Conservation (phyloP, 2,888 invertebrate genomes). For the Toxonevra muliebris region DNA sequence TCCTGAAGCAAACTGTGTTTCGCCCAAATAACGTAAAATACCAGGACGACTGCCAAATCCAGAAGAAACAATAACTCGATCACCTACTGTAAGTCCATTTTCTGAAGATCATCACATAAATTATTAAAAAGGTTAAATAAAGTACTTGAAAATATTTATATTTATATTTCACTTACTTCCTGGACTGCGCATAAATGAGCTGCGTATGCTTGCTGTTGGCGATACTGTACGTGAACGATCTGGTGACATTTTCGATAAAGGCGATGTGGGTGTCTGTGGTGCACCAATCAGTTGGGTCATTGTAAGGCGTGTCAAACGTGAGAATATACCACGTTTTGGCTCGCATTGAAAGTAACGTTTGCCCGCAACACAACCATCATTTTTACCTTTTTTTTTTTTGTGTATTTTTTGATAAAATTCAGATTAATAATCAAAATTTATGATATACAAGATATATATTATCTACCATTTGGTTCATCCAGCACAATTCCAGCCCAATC, state of each 20-base stretch:
- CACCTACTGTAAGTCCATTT: conserved; percentile 82
- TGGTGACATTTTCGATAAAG: conserved; percentile 55
- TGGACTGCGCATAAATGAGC: conserved; percentile 56
- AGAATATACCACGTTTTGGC: conserved; percentile 92
- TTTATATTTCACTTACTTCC: conserved; percentile 55
- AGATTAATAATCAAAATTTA: neutral
- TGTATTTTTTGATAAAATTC: neutral
- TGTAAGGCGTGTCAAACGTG: conserved; percentile 85
- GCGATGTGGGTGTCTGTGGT: conserved; percentile 64
- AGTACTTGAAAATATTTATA: neutral
- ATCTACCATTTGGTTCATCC: conserved; percentile 86
- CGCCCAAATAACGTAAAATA: conserved; percentile 83
- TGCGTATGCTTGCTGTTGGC: conserved; percentile 61
- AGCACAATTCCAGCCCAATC: conserved; percentile 98
- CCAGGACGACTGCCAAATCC: conserved; percentile 90
- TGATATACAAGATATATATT: neutral
- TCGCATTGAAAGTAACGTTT: conserved; percentile 94
- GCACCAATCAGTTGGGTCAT: conserved; percentile 73
- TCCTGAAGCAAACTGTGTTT: conserved; percentile 90
- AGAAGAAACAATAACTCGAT: conserved; percentile 89
- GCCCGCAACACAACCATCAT: conserved; percentile 94
- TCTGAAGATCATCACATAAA: conserved; percentile 42
- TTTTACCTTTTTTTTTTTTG: conserved; percentile 76
- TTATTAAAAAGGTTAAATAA: neutral
- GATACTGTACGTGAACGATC: conserved; percentile 62